Conservation (phyloP, 2,888 invertebrate species). For the Aspidiotus destructor region DNA sequence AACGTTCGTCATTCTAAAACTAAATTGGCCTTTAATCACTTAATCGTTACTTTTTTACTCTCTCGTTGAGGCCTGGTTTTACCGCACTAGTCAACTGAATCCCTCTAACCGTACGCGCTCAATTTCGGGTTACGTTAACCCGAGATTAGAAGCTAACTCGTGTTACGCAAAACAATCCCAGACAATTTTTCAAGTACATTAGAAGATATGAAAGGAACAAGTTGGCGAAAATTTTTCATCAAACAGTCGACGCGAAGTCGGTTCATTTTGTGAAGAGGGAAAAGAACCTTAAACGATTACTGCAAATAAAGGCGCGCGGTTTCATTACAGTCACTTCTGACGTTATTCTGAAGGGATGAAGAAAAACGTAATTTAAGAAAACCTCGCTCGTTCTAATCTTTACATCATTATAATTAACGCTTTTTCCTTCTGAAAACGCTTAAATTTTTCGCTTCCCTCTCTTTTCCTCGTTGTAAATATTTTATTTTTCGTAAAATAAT, state of each 20-base stretch:
- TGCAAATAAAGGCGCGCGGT: background rate
- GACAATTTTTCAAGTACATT: background rate
- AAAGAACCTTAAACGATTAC: background rate
- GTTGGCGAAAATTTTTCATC: background rate
- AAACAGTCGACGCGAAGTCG: background rate
- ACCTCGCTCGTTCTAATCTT: conserved; percentile 25
- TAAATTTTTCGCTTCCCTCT: background rate
- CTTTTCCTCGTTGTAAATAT: background rate
- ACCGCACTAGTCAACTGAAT: too few relatives aligned
- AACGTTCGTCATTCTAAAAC: too few relatives aligned
- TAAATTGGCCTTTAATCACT: too few relatives aligned
- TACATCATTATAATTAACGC: conserved; percentile 26
- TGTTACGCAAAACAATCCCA: background rate
- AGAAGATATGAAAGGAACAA: background rate
- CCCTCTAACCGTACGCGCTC: too few relatives aligned
- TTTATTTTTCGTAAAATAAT: background rate
- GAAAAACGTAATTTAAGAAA: conserved; percentile 28
- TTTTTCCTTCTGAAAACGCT: too few relatives aligned
- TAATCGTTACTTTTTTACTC: too few relatives aligned
- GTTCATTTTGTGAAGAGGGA: background rate
- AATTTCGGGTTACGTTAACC: too few relatives aligned
- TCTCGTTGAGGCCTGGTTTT: too few relatives aligned
- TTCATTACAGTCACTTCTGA: background rate
- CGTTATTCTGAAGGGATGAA: background rate
- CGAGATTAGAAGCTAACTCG: background rate